Evolutionary conservation across 2,888 invertebrate genomes (phyloP), one percentile per base, ranked within the genome.

Genomic region (Lepidocyrtinus sp.): DNA sequence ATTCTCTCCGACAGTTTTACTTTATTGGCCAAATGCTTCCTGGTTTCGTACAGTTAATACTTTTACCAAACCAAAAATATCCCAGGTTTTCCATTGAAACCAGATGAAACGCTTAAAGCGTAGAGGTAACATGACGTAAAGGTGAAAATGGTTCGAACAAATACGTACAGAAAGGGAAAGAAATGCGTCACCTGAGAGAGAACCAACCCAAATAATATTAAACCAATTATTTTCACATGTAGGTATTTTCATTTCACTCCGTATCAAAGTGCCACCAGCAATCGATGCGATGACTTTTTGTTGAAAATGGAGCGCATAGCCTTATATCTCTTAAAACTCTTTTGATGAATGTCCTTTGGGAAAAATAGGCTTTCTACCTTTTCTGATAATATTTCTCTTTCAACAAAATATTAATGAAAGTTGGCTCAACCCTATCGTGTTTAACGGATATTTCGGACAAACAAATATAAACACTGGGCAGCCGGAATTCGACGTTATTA

Each of bases 1-100:
- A 55, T 36, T 17, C n/a, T 12, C 27, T 65, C 25, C 59, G 62
- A 64, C 64, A 72, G 9, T 50, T 67, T 21, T 70, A 50, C 76
- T 59, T 70, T 76, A 64, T 59, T 70, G 2, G 24, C 15, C 55
- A 68, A 61, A n/a, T 65, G 19, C 70, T 76, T 76, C 64, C 75
- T 69, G 27, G 22, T 70, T 65, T 64, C 21, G 7, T 36, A 5
- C 36, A 36, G 5, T 36, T 36, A 9, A 9, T 36, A 36, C 36
- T 12, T 36, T 36, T 36, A 12, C 36, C 36, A 36, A 9, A 36
- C 36, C 12, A 12, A n/a, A n/a, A n/a, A n/a, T n/a, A n/a, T n/a
- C n/a, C n/a, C n/a, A n/a, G n/a, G n/a, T n/a, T n/a, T n/a, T n/a
- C n/a, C n/a, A n/a, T n/a, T n/a, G n/a, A n/a, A n/a, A n/a, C n/a